Conservation (phyloP, 2,113 vertebrate species). For the Poeciliopsis occidentalis region DNA sequence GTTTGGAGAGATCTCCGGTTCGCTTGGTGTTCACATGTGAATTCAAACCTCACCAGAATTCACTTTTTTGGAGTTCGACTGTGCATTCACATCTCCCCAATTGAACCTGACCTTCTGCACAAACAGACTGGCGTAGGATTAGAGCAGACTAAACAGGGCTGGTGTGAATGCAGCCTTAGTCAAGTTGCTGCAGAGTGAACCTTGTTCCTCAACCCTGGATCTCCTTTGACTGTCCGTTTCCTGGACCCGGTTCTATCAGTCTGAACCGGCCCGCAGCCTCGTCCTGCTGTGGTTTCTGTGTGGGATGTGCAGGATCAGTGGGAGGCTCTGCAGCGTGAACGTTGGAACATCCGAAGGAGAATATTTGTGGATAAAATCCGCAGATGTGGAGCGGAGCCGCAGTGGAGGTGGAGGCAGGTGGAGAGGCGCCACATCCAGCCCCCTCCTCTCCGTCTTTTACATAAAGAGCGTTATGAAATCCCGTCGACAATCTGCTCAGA, state of each 20-base stretch:
- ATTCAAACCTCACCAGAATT: too few species aligned
- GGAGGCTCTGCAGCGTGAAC: not conserved
- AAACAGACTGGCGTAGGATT: too few species aligned
- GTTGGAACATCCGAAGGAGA: slow-evolving; percentile 4
- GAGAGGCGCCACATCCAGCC: slow-evolving; percentile 27
- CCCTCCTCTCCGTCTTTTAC: slow-evolving; percentile 23
- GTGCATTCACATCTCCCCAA: too few species aligned
- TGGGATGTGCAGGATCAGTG: slow-evolving; percentile 1
- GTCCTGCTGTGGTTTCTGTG: not conserved
- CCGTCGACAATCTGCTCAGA: slow-evolving; percentile 24
- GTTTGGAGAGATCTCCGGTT: too few species aligned
- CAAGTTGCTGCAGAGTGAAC: too few species aligned
- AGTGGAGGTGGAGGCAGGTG: slow-evolving; percentile 17
- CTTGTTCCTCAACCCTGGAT: too few species aligned
- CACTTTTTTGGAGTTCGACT: too few species aligned
- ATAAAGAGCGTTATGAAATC: slow-evolving; percentile 60
- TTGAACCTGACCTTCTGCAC: too few species aligned
- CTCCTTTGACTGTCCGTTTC: not conserved
- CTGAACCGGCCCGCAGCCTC: too few species aligned
- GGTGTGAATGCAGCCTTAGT: too few species aligned
- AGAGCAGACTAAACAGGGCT: too few species aligned
- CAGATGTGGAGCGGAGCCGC: slow-evolving; percentile 28
- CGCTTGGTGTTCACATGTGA: too few species aligned
- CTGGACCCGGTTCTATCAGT: not conserved
- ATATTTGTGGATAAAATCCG: slow-evolving; percentile 8